Evolutionary conservation across 35 echinoderm and acorn worm species (phyloP), one percentile per base, ranked within the genome.

Genomic region (Acanthaster planci): DNA sequence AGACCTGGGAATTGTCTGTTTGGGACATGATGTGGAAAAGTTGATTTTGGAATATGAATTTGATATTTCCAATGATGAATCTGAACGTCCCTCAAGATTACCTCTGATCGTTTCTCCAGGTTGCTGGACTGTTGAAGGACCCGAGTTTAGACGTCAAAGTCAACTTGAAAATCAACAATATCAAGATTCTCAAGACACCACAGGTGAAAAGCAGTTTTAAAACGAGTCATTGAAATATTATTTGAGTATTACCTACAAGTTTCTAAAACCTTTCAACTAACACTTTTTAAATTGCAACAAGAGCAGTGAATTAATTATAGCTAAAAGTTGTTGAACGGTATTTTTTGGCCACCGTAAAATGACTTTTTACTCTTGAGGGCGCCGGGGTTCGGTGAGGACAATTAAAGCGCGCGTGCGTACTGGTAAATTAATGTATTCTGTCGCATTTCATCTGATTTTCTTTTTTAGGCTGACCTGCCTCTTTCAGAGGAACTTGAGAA

Each of bases 401-500:
- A n/a, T n/a, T n/a, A n/a, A n/a, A n/a, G n/a, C n/a, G n/a, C n/a
- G n/a, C n/a, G n/a, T n/a, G n/a, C 36, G 0, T 31, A 14, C 23
- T 27, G 51, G 42, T 40, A 8, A 52, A 14, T 10, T 40, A 22
- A 1, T 50, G 37, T 38, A 57, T 15, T 36, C 29, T 50, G 38
- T 27, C 18, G 26, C 22, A 18, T 23, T 77, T 86, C 77, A 2
- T 31, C 0, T 29, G 10, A 16, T 44, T 29, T 81, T 59, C 14
- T 38, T n/a, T 18, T 84, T 40, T 78, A 90, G 92, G 51, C 58
- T 0, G 76, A 94, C 5, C 84, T 94, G 14, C 39, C 86, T 32
- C 34, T 94, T 36, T 52, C 60, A 39, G 84, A 94, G 59, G 87
- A 94, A 78, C 53, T 94, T 1, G 88, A 87, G 0, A 40, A 86